A percentile compares a stretch with the other conserved stretches of the same genome.
phyloP scores from a whole-genome alignment of 2,888 invertebrate species.

The Tetragonisca angustula region DNA sequence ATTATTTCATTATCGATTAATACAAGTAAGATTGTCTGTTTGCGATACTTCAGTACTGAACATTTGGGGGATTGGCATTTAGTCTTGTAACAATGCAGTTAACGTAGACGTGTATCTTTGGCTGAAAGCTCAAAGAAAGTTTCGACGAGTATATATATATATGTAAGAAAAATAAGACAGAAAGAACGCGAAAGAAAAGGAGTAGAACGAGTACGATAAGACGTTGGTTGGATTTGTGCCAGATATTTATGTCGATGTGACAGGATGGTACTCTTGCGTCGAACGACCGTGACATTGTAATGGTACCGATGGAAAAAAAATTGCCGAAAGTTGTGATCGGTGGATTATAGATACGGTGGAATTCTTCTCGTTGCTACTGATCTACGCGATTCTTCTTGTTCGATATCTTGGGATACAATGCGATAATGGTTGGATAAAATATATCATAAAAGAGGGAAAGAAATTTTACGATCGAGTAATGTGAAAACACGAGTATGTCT shows the following conservation, averaged over 20 bases:
- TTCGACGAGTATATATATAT: too few species aligned
- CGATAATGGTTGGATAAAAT: neutral
- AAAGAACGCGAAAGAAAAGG: neutral
- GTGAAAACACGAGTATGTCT: neutral
- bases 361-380: too few species aligned
- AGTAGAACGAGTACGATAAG: slow-evolving; percentile 53
- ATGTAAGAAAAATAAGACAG: neutral
- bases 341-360: neutral
- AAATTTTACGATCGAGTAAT: neutral
- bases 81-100: neutral
- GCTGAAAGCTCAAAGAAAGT: neutral
- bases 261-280: neutral
- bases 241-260: slow-evolving; percentile 67
- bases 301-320: slow-evolving; percentile 1
- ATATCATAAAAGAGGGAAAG: neutral
- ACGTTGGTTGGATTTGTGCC: slow-evolving; percentile 58
- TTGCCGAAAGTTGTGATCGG: slow-evolving; percentile 9
- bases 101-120: neutral
- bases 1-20: too few species aligned
- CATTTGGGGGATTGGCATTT: too few species aligned
- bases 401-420: neutral
- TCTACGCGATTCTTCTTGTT: neutral
- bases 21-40: too few species aligned
- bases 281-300: slow-evolving; percentile 31
- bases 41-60: too few species aligned